Conservation (phyloP, 2,797 vertebrate species). For the Carduelis carduelis region DNA sequence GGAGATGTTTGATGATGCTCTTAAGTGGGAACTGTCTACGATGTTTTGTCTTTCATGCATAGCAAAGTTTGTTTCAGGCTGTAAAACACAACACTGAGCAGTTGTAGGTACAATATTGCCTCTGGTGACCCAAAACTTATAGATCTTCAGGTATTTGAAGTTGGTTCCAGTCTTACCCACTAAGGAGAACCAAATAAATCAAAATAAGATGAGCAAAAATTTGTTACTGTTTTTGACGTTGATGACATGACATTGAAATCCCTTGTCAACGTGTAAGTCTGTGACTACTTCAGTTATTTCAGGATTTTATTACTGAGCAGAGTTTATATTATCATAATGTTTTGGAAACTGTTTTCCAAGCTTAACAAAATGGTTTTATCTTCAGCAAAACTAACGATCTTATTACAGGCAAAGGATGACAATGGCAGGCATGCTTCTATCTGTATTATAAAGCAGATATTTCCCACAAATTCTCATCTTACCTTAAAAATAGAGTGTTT, state of each 20-base stretch:
- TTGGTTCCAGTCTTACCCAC: neutral
- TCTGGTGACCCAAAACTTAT: neutral
- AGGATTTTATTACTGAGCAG: neutral
- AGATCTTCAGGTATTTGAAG: neutral
- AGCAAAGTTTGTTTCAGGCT: neutral
- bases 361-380: neutral
- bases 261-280: rapidly evolving
- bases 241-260: neutral
- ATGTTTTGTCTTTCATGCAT: neutral
- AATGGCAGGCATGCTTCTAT: neutral
- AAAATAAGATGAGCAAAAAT: neutral
- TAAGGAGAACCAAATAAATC: neutral
- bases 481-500: neutral
- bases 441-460: neutral
- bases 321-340: neutral
- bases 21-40: neutral
- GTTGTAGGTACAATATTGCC: neutral
- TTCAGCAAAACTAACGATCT: neutral
- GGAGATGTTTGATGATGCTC: neutral
- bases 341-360: neutral
- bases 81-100: neutral
- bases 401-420: neutral
- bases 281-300: neutral
- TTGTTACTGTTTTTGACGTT: neutral
- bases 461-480: neutral